A percentile compares a stretch with the other conserved stretches of the same genome.
Evolutionary conservation across 2,888 invertebrate genomes (phyloP).

Genomic region (Drosophila fungiperda): DNA sequence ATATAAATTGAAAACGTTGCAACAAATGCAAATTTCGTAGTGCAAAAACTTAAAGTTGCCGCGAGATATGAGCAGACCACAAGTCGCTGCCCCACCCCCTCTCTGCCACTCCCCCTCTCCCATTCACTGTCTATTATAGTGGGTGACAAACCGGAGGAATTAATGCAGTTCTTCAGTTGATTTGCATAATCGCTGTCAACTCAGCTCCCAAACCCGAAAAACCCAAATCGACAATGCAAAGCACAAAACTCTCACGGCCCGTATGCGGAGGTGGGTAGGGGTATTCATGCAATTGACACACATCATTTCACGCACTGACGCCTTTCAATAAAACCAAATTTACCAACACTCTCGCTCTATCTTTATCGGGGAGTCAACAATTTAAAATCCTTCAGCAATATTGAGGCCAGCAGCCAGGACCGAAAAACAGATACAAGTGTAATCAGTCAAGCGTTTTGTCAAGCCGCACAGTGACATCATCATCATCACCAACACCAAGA

Average conservation of each 20-base stretch:
- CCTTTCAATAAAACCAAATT: conserved; percentile 85
- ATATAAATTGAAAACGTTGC: conserved; percentile 64
- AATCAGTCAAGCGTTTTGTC: conserved; percentile 82
- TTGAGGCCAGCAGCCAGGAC: conserved; percentile 58
- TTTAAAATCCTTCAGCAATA: conserved; percentile 77
- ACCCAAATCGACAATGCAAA: conserved; percentile 50
- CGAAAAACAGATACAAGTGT: conserved; percentile 78
- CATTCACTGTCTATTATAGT: not conserved
- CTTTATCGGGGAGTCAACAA: conserved; percentile 60
- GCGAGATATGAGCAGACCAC: conserved; percentile 19
- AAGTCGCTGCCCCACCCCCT: conserved; percentile 1
- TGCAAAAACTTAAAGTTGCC: conserved; percentile 34
- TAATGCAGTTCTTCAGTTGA: conserved; percentile 67
- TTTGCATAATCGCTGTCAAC: conserved; percentile 82
- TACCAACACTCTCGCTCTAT: conserved; percentile 67
- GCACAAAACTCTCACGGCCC: conserved; percentile 55
- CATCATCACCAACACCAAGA: conserved; percentile 46
- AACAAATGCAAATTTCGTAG: conserved; percentile 62
- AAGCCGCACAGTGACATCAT: conserved; percentile 72
- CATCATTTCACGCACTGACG: conserved; percentile 86
- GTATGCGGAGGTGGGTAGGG: conserved; percentile 16
- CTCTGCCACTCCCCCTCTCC: not conserved
- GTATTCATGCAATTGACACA: conserved; percentile 85
- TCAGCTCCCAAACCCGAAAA: conserved; percentile 43
- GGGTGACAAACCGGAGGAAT: conserved; percentile 44